Evolutionary conservation across 2,797 vertebrate species (phyloP), one percentile per base, ranked within the genome.

Genomic region (Octomys mimax): DNA sequence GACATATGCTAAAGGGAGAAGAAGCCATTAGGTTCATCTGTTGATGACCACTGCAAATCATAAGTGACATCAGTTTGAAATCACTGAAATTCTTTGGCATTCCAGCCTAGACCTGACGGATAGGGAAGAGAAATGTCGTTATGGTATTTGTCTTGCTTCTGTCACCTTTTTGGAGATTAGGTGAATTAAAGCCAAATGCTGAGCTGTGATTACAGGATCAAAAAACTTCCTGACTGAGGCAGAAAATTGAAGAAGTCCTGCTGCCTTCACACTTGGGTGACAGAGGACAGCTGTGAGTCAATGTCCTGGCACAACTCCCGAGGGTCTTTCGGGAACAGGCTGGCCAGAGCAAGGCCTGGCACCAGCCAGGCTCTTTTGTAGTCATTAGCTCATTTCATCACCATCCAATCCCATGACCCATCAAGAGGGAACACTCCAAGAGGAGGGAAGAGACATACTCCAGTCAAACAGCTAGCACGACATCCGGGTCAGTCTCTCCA

Each of bases 221-320:
- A 46, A 78, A 81, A 28, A 0, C n/a, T 2, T 70, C 79, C 89
- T 13, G 26, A 87, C 0, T 0, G 59, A 80, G 82, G 92, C 42
- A 77, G 68, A 86, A 75, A 49, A 36, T 5, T 61, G 73, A 70
- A 54, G 54, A 70, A 54, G 28, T 61, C 75, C 52, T 0, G 11
- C 80, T 21, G 0, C 33, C 18, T 31, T 84, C 42, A 57, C 73
- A 54, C 59, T 36, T 28, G 3, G 0, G n/a, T 6, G 62, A 39
- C 3, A 19, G 61, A 66, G 54, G 52, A 24, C 0, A 4, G 61
- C 28, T 28, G 2, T 18, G 87, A 87, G 26, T 24, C 13, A 5
- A 14, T 2, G 36, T 42, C 59, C 62, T 14, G 14, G 19, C 52
- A 2, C 0, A 1, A 28, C 0, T 4, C 49, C 85, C 0, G 0